Evolutionary conservation across 1,140 invertebrate genomes (phyloP), one percentile per base, ranked within the genome.

Genomic region (Stratiolaelaps scimitus): DNA sequence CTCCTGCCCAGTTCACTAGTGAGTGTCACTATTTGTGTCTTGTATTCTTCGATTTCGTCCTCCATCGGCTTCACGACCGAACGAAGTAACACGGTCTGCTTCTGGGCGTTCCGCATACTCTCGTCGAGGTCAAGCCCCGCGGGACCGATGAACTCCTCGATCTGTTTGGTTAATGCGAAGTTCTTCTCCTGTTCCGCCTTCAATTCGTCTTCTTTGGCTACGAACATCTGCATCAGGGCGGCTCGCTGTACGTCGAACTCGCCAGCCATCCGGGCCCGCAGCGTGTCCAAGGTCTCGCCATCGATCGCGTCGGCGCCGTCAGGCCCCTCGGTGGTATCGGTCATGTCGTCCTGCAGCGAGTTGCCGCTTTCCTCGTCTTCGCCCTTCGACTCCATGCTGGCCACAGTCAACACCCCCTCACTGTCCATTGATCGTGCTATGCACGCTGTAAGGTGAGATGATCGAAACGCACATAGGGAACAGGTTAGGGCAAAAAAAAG

Each of bases 181-280:
- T 60, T 60, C 10, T 60, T 60, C 23, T 60, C 53, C 10, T 60
- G 53, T 60, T 60, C 53, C 17, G 34, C 23, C 26, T 60, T 60
- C 26, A 60, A 23, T 60, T 60, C 53, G 26, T 60, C 53, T 26
- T 60, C 53, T 34, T 60, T 60, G 26, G 53, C 53, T 26, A 60
- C 53, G 23, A 60, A 60, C 53, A 60, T 60, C 53, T 60, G 53
- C 53, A 60, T 60, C 1, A 60, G 53, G 15, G 53, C 53, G 15
- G 53, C 53, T 23, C 53, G 26, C 53, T 60, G 53, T 2, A 26
- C 53, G 53, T 60, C 53, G 53, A 60, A 60, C 20, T 60, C 53
- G 53, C 17, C 17, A 29, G 26, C 26, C 53, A 60, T 60, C 34
- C 23, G 15, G 5, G 34, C 4, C 34, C 34, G 34, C 10, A 40